Evolutionary conservation across 2,888 invertebrate genomes (phyloP).

Genomic region (Furcula furcula): DNA sequence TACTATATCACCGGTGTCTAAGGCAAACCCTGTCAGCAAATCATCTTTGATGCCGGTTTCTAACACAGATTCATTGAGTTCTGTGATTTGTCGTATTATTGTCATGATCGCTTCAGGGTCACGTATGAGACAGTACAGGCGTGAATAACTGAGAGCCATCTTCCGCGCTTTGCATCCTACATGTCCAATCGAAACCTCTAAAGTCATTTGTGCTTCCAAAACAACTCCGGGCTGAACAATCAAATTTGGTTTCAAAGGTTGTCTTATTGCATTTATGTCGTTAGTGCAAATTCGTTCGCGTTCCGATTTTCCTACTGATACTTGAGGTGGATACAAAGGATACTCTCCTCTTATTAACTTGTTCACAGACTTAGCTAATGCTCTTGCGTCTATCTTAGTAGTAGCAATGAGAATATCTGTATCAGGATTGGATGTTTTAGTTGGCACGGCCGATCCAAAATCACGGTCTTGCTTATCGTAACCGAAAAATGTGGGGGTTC

Average conservation of each 20-base stretch:
- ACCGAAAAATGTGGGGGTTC: constrained; percentile 46
- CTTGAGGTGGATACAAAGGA: constrained; percentile 51
- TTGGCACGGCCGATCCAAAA: constrained; percentile 32
- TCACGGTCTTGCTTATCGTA: constrained; percentile 46
- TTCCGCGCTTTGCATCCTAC: constrained; percentile 56
- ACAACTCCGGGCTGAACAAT: constrained; percentile 47
- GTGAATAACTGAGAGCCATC: constrained; percentile 40
- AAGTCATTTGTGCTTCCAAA: constrained; percentile 60
- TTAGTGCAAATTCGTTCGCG: constrained; percentile 61
- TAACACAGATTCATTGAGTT: constrained; percentile 45
- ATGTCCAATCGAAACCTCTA: constrained; percentile 60
- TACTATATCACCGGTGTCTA: constrained; percentile 55
- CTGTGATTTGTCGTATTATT: constrained; percentile 41
- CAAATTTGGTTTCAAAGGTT: constrained; percentile 31
- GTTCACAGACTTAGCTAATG: constrained; percentile 46
- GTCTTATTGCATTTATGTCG: constrained; percentile 56
- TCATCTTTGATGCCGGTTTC: constrained; percentile 24
- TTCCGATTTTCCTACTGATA: constrained; percentile 21
- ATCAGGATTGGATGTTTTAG: constrained; percentile 24
- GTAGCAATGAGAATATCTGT: constrained; percentile 55
- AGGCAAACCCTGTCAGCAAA: constrained; percentile 58
- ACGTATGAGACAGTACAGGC: constrained; percentile 49
- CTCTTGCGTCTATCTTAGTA: constrained; percentile 54
- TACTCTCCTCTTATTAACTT: constrained; percentile 54
- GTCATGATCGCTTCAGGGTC: constrained; percentile 35